Base-by-base conservation (phyloP, 1,140 invertebrate species). In the Drosophila kanapiae region DNA sequence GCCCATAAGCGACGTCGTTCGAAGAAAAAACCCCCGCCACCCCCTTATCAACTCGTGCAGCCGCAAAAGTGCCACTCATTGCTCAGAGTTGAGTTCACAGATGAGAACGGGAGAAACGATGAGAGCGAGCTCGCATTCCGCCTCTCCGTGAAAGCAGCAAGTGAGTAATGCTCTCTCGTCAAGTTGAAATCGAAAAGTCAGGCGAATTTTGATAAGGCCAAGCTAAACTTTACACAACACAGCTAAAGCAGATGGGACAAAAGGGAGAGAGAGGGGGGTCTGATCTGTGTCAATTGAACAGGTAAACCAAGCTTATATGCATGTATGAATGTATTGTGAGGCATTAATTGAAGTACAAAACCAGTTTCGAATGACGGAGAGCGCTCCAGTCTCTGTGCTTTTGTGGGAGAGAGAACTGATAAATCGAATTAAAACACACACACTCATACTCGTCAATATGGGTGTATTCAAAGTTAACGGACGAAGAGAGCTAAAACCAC, bases 291-390 rank as follows among this genome's bases (percentile, higher is more conserved):
- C 37, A 40, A 56, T 68, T 29, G 33, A 64, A 37, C 49, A 57
- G 68, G 49, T 71, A 64, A 33, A 6, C 59, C 40, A 35, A 27
- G 33, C 33, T 10, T 14, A 35, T 14, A 54, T 37, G 1, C 4
- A 13, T 33, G 56, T 23, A 38, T 14, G 29, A 51, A 33, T 16
- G 48, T 40, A 61, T 71, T 40, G 40, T 49, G 18, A 54, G 54
- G 43, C 35, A 75, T 75, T 75, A 69, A 80, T 83, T 83, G 72
- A 80, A 87, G 82, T 83, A 74, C 70, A 78, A 87, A 87, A 87
- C 83, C 80, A 84, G 83, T 87, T 87, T 87, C 49, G 48, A 67
- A 84, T 88, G 84, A 75, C 72, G 69, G 84, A 75, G 84, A 88
- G 74, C 80, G 70, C 35, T 48, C 61, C 47, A 74, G 51, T 61